Conservation (phyloP, 2,888 invertebrate genomes). For the Tetanocera ferruginea region DNA sequence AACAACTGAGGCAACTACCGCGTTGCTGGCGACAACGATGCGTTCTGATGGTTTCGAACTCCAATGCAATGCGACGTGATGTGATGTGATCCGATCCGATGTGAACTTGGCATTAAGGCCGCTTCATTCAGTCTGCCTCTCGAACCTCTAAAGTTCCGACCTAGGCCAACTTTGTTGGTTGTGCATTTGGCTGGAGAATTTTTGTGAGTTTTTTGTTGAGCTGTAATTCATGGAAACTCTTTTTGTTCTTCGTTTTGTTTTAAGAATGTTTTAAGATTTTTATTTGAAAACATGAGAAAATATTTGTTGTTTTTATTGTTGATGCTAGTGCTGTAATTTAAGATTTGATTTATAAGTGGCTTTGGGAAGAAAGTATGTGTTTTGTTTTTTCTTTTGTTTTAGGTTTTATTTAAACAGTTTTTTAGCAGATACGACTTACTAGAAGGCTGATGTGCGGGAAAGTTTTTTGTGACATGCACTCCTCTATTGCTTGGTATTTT, state of each 20-base stretch:
- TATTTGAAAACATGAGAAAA: conserved; percentile 30
- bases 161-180: conserved; percentile 12
- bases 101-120: conserved; percentile 28
- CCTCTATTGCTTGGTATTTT: too few species aligned
- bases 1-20: conserved; percentile 28
- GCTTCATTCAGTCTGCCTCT: too few species aligned
- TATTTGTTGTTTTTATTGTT: conserved; percentile 3
- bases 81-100: conserved; percentile 33
- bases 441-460: too few species aligned
- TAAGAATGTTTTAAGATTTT: conserved; percentile 14
- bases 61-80: conserved; percentile 19
- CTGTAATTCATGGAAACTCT: conserved; percentile 22
- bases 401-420: too few species aligned
- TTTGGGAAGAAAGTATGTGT: too few species aligned
- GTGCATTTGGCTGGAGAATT: conserved; percentile 15
- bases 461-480: too few species aligned
- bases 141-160: not conserved
- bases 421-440: too few species aligned
- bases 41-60: conserved; percentile 8
- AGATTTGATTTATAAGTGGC: too few species aligned
- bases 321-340: not conserved
- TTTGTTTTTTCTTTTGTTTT: too few species aligned
- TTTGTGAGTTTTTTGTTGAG: not conserved
- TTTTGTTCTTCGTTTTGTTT: conserved; percentile 7
- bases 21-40: conserved; percentile 48